Evolutionary conservation across 2,113 vertebrate genomes (phyloP).

Genomic region (Petroica traversi): DNA sequence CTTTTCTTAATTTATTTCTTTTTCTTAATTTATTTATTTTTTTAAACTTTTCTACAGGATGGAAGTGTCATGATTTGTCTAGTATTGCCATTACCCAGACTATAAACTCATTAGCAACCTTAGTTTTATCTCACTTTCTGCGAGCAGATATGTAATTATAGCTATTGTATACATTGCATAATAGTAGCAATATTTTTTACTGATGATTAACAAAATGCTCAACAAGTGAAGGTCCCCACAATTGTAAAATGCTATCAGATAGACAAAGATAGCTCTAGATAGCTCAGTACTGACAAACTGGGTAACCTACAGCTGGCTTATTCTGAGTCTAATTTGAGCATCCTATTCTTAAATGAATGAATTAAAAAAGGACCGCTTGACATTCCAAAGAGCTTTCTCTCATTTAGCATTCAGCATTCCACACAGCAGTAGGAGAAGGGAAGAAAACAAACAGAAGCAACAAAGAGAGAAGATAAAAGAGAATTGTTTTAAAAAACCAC

Average conservation of each 20-base stretch:
- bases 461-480: background rate
- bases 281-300: background rate
- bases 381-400: slow-evolving; percentile 17
- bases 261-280: background rate
- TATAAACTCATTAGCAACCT: background rate
- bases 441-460: slow-evolving; percentile 6
- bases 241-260: background rate
- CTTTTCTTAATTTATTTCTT: background rate
- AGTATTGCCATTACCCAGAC: background rate
- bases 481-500: background rate
- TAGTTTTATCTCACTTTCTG: background rate
- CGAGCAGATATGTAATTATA: background rate
- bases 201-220: background rate
- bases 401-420: slow-evolving; percentile 27
- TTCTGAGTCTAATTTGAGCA: background rate
- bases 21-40: background rate
- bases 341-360: background rate
- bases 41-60: background rate
- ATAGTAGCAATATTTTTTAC: background rate
- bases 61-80: background rate
- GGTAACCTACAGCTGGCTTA: background rate
- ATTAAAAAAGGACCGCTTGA: slow-evolving; percentile 38
- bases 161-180: background rate
- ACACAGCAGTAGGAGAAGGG: background rate
- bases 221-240: background rate